Conservation (phyloP, 2,797 vertebrate species). For the Catamblyrhynchus diadema region DNA sequence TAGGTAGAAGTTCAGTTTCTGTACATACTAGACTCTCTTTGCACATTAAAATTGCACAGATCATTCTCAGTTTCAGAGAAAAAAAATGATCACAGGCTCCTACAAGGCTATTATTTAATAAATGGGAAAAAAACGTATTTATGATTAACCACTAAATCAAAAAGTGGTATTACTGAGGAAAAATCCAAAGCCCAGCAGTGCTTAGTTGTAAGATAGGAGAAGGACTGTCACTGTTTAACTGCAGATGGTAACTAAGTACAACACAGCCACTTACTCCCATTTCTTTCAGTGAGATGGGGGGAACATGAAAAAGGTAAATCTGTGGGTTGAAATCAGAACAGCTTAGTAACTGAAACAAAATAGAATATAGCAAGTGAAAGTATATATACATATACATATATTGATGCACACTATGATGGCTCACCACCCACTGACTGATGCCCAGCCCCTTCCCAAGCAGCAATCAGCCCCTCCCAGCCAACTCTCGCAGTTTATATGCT, state of each 20-base stretch:
- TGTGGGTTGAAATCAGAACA: neutral
- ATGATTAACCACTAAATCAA: neutral
- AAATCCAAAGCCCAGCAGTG: neutral
- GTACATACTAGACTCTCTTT: neutral
- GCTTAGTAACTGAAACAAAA: neutral
- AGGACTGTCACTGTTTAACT: neutral
- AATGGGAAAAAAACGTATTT: neutral
- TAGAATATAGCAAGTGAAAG: neutral
- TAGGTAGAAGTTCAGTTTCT: neutral
- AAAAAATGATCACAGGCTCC: neutral
- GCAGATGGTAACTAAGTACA: neutral
- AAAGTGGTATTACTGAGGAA: neutral
- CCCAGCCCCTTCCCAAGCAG: neutral
- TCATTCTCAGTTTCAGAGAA: neutral
- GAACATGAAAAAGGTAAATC: neutral
- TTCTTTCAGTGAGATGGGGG: neutral
- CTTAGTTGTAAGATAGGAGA: neutral
- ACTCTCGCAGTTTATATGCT: neutral
- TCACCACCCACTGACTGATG: no score
- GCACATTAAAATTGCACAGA: neutral
- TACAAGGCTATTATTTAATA: neutral
- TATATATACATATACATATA: accelerated
- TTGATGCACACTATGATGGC: neutral
- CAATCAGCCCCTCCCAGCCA: neutral
- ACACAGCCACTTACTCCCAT: neutral